Evolutionary conservation across 2,888 invertebrate genomes (phyloP).

Genomic region (Rotaria macrura): DNA sequence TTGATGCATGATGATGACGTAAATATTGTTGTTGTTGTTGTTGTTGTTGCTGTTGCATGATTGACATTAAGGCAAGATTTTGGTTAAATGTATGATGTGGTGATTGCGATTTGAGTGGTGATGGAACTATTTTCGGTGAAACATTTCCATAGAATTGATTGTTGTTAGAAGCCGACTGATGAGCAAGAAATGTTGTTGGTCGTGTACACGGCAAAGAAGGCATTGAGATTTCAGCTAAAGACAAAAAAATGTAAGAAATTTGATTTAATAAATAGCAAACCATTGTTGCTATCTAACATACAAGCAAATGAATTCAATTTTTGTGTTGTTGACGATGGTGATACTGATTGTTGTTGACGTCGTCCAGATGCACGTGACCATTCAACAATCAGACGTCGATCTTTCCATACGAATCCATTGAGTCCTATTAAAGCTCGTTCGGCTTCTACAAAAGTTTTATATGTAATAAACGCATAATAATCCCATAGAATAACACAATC

Average conservation of each 20-base stretch:
- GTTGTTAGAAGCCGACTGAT: background rate
- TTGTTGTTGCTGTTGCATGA: background rate
- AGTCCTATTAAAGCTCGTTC: constrained; percentile 22
- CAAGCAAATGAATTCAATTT: background rate
- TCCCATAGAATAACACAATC: constrained; percentile 32
- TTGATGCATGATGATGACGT: background rate
- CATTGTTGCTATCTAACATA: too few relatives aligned
- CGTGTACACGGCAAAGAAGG: background rate
- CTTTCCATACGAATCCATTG: constrained; percentile 26
- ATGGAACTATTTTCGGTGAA: background rate
- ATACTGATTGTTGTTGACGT: background rate
- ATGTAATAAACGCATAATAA: constrained; percentile 30
- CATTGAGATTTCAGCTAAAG: background rate
- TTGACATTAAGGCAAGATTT: background rate
- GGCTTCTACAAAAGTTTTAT: constrained; percentile 25
- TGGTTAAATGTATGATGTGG: background rate
- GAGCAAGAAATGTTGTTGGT: background rate
- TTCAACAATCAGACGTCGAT: constrained; percentile 24
- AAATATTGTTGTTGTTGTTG: background rate
- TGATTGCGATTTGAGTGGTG: background rate
- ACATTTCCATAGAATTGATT: background rate
- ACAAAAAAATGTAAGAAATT: background rate
- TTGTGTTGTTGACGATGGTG: background rate
- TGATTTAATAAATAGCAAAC: too few relatives aligned
- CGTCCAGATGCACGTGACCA: constrained; percentile 18